Conservation (phyloP, 1,140 invertebrate species). For the Oncopeltus fasciatus region DNA sequence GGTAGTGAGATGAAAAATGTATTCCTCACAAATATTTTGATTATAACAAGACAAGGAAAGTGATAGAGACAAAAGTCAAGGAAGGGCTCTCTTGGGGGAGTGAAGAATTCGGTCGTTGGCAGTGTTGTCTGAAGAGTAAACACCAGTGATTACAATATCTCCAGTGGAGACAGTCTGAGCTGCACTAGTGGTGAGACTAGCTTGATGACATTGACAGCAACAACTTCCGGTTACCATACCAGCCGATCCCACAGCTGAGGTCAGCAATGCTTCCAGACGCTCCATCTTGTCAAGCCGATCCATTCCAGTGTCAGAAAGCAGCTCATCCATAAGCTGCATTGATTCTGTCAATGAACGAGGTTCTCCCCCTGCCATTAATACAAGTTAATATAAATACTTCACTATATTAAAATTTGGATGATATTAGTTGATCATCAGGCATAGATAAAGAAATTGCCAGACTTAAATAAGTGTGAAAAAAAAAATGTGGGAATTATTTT, state of each 20-base stretch:
- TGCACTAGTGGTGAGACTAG: constrained; percentile 32
- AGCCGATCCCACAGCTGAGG: constrained; percentile 45
- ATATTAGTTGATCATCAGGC: too few relatives aligned
- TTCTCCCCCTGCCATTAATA: too few relatives aligned
- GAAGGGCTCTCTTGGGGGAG: neutral
- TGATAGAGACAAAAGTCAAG: neutral
- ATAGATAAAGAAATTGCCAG: too few relatives aligned
- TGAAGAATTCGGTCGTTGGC: neutral
- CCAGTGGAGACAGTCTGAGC: constrained; percentile 83
- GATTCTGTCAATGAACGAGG: constrained; percentile 80
- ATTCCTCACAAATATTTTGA: too few relatives aligned
- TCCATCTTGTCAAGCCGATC: constrained; percentile 76
- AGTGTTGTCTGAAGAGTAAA: constrained; percentile 29
- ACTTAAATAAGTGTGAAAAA: too few relatives aligned
- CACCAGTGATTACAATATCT: constrained; percentile 81
- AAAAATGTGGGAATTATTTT: too few relatives aligned
- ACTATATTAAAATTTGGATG: too few relatives aligned
- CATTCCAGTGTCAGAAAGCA: constrained; percentile 66
- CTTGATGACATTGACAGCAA: constrained; percentile 23
- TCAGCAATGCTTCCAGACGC: constrained; percentile 66
- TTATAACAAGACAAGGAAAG: too few relatives aligned
- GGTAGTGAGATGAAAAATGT: too few relatives aligned
- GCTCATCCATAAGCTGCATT: constrained; percentile 77
- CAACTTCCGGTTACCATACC: neutral
- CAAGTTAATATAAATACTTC: too few relatives aligned